Base-by-base conservation (phyloP, 2,797 vertebrate species). In the Podargus strigoides region DNA sequence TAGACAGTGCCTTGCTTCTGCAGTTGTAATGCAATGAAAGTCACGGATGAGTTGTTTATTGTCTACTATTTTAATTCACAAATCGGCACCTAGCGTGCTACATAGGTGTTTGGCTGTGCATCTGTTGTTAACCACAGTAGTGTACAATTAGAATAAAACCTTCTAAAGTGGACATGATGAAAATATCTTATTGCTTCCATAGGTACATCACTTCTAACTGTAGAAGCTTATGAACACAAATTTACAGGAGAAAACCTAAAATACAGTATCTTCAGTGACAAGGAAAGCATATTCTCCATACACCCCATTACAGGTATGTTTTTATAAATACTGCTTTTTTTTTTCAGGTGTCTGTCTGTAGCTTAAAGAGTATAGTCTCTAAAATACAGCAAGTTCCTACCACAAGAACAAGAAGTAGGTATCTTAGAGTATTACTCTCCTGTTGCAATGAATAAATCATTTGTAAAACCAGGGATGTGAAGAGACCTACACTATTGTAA, bases 201-300 rank as follows among this genome's bases (percentile, higher is more conserved):
- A 99, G 99, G 98, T 66, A 98, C 98, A 28, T 98, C 97, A 89
- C 89, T 99, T 90, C 90, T 98, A 69, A 99, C 98, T 70, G 97
- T 99, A 69, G 97, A 98, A 87, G 98, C 98, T 68, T 97, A 97
- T 64, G 97, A 98, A 79, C 95, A 41, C 75, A 97, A 80, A 62
- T 96, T 94, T 96, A 90, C 87, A 74, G 95, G 86, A 95, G 97
- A 97, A 70, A 93, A 56, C 41, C 97, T 99, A 94, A 98, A 96
- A 59, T 99, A 99, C 90, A 98, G 97, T 66, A 96, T 99, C 94
- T 98, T 99, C 70, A 98, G 91, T 72, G 98, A 98, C 83, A 98
- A 98, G 59, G 98, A 98, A 96, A 97, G 98, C 80, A 63, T 98
- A 63, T 99, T 99, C 95, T 98, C 97, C 85, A 98, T 99, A 85